Percentiles rank a stretch among this genome's conserved stretches.
Evolutionary conservation across 64 coral and sea anemone genomes (phyloP).

Genomic region (Platygyra sinensis): DNA sequence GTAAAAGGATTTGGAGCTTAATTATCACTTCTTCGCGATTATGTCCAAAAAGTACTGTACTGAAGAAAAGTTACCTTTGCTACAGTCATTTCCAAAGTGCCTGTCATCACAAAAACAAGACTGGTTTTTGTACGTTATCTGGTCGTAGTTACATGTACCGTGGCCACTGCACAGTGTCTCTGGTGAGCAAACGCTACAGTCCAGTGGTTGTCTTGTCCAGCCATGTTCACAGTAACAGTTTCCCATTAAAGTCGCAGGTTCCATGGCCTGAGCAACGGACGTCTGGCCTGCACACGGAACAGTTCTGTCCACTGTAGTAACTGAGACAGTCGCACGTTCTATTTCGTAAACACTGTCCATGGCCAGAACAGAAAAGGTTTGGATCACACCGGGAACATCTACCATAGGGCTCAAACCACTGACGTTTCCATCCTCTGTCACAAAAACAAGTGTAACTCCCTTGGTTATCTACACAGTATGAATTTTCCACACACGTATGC

Average conservation of each 20-base stretch:
- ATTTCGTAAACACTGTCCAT: conserved; percentile 66
- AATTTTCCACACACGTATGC: conserved; percentile 63
- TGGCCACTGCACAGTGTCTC: conserved; percentile 67
- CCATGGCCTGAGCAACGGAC: conserved; percentile 72
- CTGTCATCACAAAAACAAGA: conserved; percentile 58
- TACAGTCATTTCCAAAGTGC: conserved; percentile 55
- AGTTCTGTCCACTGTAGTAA: conserved; percentile 49
- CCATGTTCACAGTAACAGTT: conserved; percentile 50
- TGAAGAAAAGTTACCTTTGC: conserved; percentile 50
- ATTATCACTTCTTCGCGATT: no score
- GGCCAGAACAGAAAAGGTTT: conserved; percentile 43
- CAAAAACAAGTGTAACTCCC: conserved; percentile 61
- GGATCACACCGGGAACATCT: conserved; percentile 70
- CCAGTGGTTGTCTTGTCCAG: conserved; percentile 58
- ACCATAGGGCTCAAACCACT: conserved; percentile 76
- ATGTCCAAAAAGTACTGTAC: no score
- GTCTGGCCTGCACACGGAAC: conserved; percentile 54
- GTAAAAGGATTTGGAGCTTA: no score
- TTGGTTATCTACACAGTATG: conserved; percentile 51
- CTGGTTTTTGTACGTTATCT: conserved; percentile 41
- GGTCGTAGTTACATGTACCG: conserved; percentile 68
- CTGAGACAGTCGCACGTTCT: conserved; percentile 65
- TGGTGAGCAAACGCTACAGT: conserved; percentile 67
- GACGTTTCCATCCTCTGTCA: conserved; percentile 55
- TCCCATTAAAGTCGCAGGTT: conserved; percentile 65